phyloP scores from a whole-genome alignment of 2,797 vertebrate species.

The Zenarchopterus dispar region DNA sequence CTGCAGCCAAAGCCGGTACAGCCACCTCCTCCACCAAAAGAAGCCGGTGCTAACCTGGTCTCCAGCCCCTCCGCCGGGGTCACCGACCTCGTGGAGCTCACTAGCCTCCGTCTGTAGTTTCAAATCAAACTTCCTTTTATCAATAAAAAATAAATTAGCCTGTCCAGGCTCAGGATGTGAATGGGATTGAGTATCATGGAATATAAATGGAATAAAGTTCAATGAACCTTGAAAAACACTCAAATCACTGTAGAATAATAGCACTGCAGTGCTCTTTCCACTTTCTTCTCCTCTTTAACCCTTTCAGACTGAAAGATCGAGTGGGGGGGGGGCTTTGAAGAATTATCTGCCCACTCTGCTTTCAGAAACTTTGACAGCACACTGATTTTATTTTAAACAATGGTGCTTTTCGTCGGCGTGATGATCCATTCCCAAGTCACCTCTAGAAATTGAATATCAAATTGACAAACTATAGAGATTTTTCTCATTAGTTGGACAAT shows the following conservation, averaged over 20 bases:
- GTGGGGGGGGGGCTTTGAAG: conserved; percentile 6
- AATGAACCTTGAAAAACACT: background rate
- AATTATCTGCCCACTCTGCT: conserved; percentile 19
- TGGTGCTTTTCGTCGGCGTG: conserved; percentile 62
- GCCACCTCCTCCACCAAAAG: too few relatives aligned
- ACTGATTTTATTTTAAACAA: conserved; percentile 46
- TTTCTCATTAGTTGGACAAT: conserved; percentile 81
- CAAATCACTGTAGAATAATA: too few relatives aligned
- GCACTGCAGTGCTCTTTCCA: background rate
- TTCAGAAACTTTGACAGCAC: conserved; percentile 18
- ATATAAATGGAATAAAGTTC: too few relatives aligned
- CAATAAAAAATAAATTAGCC: too few relatives aligned
- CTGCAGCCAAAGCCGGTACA: too few relatives aligned
- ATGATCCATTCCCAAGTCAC: conserved; percentile 68
- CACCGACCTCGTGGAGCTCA: background rate
- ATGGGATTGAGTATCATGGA: too few relatives aligned
- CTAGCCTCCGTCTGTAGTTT: background rate
- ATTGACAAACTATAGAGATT: conserved; percentile 75
- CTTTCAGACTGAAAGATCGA: conserved; percentile 1
- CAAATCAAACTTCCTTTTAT: background rate
- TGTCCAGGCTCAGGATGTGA: too few relatives aligned
- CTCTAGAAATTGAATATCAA: conserved; percentile 71
- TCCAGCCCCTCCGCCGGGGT: too few relatives aligned
- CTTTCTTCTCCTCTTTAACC: conserved; percentile 10
- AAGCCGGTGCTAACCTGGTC: too few relatives aligned